phyloP scores from a whole-genome alignment of 2,113 vertebrate species.

The Xerus inauris region DNA sequence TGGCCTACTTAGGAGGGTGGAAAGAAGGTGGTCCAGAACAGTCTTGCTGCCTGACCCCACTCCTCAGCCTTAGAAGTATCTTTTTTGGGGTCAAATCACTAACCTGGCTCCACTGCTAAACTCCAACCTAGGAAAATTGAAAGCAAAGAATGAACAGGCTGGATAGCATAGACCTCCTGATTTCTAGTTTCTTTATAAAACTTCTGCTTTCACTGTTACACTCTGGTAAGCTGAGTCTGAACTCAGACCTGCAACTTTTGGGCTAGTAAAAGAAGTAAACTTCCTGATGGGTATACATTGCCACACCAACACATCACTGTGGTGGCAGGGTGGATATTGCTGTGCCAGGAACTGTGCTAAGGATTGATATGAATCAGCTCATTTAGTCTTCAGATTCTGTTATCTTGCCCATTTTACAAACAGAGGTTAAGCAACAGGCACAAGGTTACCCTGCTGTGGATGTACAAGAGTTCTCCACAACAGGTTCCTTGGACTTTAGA shows the following conservation, averaged over 20 bases:
- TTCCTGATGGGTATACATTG: background rate
- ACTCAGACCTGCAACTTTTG: background rate
- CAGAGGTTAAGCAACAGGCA: background rate
- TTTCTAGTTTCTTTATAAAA: background rate
- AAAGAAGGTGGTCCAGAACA: background rate
- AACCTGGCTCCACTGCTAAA: background rate
- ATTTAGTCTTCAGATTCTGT: background rate
- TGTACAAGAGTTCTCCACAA: background rate
- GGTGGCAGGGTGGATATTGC: background rate
- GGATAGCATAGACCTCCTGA: background rate
- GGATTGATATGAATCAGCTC: background rate
- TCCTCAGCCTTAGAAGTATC: background rate
- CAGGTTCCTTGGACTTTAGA: background rate
- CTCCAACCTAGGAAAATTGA: background rate
- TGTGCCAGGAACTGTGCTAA: background rate
- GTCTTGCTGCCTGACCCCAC: background rate
- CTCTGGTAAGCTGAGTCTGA: background rate
- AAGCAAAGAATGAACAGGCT: background rate
- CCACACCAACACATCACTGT: background rate
- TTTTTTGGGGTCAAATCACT: background rate
- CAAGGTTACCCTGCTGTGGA: constrained; percentile 20
- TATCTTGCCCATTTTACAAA: background rate
- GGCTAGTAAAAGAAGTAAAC: background rate
- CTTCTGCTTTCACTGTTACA: background rate
- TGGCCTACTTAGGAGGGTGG: background rate